These are phyloP conservation scores for Hyles euphorbiae DNA, from an alignment of 1,140 invertebrate species.

Conservation along the genomic window DNA sequence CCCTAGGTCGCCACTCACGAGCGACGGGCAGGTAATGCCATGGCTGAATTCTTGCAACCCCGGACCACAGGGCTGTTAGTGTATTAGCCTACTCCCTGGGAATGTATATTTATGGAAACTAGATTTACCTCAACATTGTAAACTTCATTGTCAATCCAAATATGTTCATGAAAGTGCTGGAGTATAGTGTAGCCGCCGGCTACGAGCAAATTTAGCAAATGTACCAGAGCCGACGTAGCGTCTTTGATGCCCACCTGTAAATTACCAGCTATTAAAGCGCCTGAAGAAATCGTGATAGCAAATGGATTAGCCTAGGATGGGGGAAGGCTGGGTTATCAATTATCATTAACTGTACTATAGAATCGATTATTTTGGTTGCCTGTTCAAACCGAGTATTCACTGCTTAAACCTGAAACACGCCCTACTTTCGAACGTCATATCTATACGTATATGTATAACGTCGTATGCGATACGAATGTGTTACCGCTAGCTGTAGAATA, in stretches of 20 bases:
- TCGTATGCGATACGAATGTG: too few species aligned
- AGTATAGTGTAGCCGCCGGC: slow-evolving; percentile 42
- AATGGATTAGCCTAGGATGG: background rate
- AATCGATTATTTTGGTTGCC: too few species aligned
- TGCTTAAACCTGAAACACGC: too few species aligned
- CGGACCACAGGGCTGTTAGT: too few species aligned
- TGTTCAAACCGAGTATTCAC: too few species aligned
- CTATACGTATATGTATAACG: too few species aligned
- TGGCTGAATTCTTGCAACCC: too few species aligned
- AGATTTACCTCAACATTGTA: slow-evolving; percentile 43
- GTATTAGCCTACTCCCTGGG: background rate
- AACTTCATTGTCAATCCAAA: slow-evolving; percentile 49
- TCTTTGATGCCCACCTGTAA: slow-evolving; percentile 44
- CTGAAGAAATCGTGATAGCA: background rate
- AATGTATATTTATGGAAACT: background rate
- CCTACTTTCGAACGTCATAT: too few species aligned
- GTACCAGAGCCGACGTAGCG: slow-evolving; percentile 21
- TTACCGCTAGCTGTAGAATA: too few species aligned
- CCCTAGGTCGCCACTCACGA: too few species aligned
- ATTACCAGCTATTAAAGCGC: background rate
- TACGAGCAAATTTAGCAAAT: slow-evolving; percentile 37
- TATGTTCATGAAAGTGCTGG: slow-evolving; percentile 38
- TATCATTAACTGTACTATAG: too few species aligned
- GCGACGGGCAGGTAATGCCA: too few species aligned
- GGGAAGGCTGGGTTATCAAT: background rate